phyloP scores from a whole-genome alignment of 2,113 vertebrate genomes.

The Perognathus longimembris region DNA sequence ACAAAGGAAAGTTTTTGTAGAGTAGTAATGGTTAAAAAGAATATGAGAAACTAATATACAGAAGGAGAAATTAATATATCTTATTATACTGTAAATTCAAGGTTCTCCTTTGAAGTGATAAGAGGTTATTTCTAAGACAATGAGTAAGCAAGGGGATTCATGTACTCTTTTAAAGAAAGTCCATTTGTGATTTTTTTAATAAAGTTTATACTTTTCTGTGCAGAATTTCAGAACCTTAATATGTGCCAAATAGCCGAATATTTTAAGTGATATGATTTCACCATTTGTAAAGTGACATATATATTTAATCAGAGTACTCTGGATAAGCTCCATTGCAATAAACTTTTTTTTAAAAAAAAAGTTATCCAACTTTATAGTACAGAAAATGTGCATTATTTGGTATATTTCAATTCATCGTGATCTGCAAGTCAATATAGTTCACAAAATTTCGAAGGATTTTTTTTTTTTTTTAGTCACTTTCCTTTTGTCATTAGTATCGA shows the following conservation, averaged over 20 bases:
- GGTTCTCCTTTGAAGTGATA: constrained; percentile 45
- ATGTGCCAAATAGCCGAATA: constrained; percentile 43
- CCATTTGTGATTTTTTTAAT: too few species aligned
- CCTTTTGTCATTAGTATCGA: not conserved
- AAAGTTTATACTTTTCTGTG: constrained; percentile 28
- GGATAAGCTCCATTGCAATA: constrained; percentile 56
- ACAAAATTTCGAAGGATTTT: not conserved
- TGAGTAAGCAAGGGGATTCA: not conserved
- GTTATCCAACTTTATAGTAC: not conserved
- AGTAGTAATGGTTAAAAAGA: constrained; percentile 56
- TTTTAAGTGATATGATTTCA: constrained; percentile 75
- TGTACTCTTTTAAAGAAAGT: constrained; percentile 25
- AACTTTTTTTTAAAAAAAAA: not conserved
- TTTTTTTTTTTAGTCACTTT: not conserved
- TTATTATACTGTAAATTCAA: constrained; percentile 40
- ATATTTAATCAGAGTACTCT: constrained; percentile 37
- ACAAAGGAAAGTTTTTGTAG: constrained; percentile 59
- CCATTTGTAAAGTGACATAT: not conserved
- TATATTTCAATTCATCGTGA: not conserved
- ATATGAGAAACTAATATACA: not conserved
- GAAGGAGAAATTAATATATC: constrained; percentile 45
- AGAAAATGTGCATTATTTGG: not conserved
- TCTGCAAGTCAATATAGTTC: not conserved
- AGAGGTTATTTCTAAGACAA: constrained; percentile 44
- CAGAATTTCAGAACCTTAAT: constrained; percentile 64